These are phyloP conservation scores for Amaurobius ferox DNA, from an alignment of 2,888 invertebrate species.

Conservation along the genomic window DNA sequence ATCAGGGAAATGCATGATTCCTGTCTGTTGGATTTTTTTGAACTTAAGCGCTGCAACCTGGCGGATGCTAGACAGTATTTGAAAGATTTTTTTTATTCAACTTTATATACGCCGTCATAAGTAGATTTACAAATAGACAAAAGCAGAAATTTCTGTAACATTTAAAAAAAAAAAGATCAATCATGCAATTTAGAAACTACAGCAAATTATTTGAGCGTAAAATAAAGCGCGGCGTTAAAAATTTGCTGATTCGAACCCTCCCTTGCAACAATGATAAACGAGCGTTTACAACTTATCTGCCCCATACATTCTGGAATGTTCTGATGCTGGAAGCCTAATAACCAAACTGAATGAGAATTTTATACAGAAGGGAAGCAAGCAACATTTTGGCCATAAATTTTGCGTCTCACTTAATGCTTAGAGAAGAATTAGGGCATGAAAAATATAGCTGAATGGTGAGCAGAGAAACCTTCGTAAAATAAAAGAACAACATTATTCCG, in stretches of 20 bases:
- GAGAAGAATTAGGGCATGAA: background rate
- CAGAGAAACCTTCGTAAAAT: background rate
- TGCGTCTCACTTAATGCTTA: conserved; percentile 12
- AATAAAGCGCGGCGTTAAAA: conserved; percentile 2
- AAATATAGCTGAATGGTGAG: conserved; percentile 2
- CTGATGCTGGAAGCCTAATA: conserved; percentile 6
- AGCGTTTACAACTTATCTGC: conserved; percentile 8
- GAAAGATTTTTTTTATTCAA: no score
- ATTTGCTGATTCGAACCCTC: background rate
- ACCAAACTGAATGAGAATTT: conserved; percentile 3
- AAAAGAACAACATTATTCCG: background rate
- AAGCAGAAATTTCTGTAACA: no score
- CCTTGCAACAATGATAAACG: conserved; percentile 3
- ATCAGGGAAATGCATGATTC: no score
- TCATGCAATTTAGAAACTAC: background rate
- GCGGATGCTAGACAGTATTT: no score
- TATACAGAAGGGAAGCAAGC: background rate
- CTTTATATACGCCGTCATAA: no score
- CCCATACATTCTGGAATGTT: conserved; percentile 5
- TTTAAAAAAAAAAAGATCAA: background rate
- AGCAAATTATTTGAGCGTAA: background rate
- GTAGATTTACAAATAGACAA: no score
- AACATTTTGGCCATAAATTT: conserved; percentile 6
- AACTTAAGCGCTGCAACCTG: no score
- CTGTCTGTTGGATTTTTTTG: no score